Conservation (phyloP, 2,888 invertebrate genomes). For the Agelastica alni region DNA sequence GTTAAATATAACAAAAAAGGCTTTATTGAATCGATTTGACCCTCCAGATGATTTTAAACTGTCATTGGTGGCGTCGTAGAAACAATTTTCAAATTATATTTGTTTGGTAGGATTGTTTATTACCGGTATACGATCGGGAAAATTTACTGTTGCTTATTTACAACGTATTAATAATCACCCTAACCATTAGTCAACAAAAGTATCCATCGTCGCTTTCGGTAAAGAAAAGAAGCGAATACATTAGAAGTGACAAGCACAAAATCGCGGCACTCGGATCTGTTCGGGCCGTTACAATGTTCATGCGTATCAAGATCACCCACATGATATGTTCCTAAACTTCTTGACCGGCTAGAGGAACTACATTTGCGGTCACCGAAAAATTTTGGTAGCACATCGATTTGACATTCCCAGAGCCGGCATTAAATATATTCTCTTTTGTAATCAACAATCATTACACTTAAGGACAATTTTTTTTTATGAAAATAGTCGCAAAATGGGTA, state of each 20-base stretch:
- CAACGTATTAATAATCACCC: slow-evolving; percentile 7
- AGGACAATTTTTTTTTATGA: too few relatives aligned
- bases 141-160: too few relatives aligned
- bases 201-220: slow-evolving; percentile 16
- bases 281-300: slow-evolving; percentile 24
- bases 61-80: too few relatives aligned
- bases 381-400: slow-evolving; percentile 15
- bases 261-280: slow-evolving; percentile 31
- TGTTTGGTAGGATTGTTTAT: too few relatives aligned
- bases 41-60: too few relatives aligned
- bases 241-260: slow-evolving; percentile 39
- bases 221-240: slow-evolving; percentile 15
- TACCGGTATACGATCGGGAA: too few relatives aligned
- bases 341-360: slow-evolving; percentile 28
- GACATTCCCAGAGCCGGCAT: neutral
- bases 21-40: too few relatives aligned
- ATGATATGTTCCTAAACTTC: slow-evolving; percentile 25
- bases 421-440: too few relatives aligned
- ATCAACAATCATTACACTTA: too few relatives aligned
- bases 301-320: slow-evolving; percentile 43
- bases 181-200: neutral
- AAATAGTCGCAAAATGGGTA: too few relatives aligned
- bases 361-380: slow-evolving; percentile 20
- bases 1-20: too few relatives aligned
- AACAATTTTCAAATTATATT: too few relatives aligned